Percentiles rank a stretch among this genome's conserved stretches.
phyloP scores from a whole-genome alignment of 2,113 vertebrate genomes.

The Pelodiscus sinensis region DNA sequence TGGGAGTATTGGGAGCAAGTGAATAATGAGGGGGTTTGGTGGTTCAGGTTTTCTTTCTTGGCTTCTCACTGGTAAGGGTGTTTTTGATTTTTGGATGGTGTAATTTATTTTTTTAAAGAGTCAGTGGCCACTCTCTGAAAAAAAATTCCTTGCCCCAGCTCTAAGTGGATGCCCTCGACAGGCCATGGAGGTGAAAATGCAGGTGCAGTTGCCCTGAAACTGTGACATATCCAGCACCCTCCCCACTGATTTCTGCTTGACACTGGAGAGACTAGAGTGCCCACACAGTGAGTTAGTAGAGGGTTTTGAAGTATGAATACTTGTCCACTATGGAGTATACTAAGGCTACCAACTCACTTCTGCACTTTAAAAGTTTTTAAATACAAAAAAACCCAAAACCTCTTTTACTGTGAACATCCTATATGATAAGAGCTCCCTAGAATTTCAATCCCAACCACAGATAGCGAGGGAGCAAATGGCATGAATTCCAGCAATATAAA shows the following conservation, averaged over 20 bases:
- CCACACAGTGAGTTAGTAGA: neutral
- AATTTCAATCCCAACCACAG: neutral
- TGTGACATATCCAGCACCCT: neutral
- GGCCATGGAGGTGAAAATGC: neutral
- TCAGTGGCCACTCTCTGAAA: no score
- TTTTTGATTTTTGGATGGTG: no score
- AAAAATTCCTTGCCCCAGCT: no score
- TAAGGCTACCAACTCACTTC: neutral
- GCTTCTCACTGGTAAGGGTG: no score
- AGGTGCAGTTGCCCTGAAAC: neutral
- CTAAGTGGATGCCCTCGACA: neutral
- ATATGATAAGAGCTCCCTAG: neutral
- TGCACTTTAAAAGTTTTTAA: neutral
- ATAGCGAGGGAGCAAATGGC: neutral
- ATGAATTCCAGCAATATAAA: rapidly evolving
- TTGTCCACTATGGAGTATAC: rapidly evolving
- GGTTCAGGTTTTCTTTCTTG: no score
- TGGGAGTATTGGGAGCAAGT: no score
- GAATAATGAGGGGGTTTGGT: no score
- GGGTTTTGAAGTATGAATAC: neutral
- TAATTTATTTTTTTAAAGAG: no score
- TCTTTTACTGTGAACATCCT: neutral
- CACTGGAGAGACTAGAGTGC: neutral
- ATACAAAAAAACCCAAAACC: neutral
- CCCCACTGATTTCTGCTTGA: neutral